Percentiles rank a stretch among this genome's conserved stretches.
Conservation (phyloP, 2,113 vertebrate species). For the Sylvilagus bachmani region DNA sequence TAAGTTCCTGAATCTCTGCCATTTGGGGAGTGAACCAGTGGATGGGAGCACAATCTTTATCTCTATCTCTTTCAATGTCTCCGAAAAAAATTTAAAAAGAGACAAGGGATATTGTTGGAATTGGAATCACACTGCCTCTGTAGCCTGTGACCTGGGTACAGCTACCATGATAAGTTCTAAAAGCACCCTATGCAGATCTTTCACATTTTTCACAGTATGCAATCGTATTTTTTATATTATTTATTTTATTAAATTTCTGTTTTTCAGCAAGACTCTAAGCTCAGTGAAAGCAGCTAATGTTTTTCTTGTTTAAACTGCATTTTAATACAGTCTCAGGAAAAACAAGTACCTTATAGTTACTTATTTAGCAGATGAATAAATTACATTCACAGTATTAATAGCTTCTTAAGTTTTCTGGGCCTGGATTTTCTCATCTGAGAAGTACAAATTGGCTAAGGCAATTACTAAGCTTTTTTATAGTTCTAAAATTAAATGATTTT, state of each 20-base stretch:
- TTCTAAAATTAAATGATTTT: background rate
- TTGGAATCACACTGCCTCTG: background rate
- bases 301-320: background rate
- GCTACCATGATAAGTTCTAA: background rate
- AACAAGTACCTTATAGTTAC: background rate
- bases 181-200: fast-evolving
- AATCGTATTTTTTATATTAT: background rate
- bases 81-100: too few relatives aligned
- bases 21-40: too few relatives aligned
- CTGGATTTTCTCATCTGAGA: background rate
- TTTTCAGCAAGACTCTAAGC: background rate
- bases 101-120: background rate
- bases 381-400: background rate
- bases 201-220: background rate
- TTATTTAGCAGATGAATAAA: background rate
- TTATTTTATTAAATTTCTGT: slow-evolving; percentile 3
- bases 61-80: too few relatives aligned
- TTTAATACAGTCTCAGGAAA: background rate
- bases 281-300: background rate
- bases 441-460: background rate
- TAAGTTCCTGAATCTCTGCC: too few relatives aligned
- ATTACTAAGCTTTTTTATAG: background rate
- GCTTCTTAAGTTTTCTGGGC: background rate
- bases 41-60: too few relatives aligned
- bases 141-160: background rate